Evolutionary conservation across 2,113 vertebrate species (phyloP).

Genomic region (Aptenodytes forsteri): DNA sequence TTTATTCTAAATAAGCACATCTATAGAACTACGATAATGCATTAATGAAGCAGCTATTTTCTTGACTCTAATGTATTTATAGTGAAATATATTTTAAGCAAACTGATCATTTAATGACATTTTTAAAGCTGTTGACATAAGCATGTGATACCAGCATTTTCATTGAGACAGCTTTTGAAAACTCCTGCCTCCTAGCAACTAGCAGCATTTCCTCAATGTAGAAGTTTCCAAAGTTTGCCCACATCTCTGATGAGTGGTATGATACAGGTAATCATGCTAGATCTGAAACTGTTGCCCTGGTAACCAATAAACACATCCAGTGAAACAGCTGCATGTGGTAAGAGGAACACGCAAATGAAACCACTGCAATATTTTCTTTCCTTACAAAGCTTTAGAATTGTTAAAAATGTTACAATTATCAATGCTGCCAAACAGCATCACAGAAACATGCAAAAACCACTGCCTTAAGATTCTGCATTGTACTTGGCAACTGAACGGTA

Average conservation of each 20-base stretch:
- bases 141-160: background rate
- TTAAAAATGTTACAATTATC: background rate
- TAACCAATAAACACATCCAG: background rate
- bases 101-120: background rate
- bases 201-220: background rate
- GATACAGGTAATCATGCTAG: constrained; percentile 38
- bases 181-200: constrained; percentile 7
- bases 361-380: background rate
- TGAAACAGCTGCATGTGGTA: background rate
- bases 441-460: background rate
- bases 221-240: constrained; percentile 35
- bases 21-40: background rate
- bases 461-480: background rate
- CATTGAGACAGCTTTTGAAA: background rate
- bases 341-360: background rate
- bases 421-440: background rate
- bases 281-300: constrained; percentile 22
- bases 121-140: background rate
- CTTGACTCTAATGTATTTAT: background rate
- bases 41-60: background rate
- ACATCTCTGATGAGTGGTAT: background rate
- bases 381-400: background rate
- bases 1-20: background rate
- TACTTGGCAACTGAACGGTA: background rate
- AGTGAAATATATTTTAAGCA: background rate